Evolutionary conservation across 2,113 vertebrate species (phyloP).

Genomic region (Hiodon tergisus): DNA sequence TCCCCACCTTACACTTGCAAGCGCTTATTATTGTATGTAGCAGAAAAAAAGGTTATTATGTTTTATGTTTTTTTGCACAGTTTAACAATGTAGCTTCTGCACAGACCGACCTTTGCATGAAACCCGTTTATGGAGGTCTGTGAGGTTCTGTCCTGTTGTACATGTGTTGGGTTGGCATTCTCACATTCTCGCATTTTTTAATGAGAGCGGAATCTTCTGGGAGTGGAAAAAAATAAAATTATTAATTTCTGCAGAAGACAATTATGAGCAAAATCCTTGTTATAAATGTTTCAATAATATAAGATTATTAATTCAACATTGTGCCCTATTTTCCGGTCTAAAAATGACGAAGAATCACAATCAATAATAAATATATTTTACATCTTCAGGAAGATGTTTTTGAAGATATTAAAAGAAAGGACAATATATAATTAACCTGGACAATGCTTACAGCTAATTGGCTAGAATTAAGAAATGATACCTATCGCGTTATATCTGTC

Average conservation of each 20-base stretch:
- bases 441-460: not conserved
- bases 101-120: no score
- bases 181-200: conserved; percentile 58
- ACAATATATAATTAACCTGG: conserved; percentile 8
- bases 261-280: conserved; percentile 82
- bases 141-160: conserved; percentile 9
- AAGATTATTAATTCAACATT: conserved; percentile 73
- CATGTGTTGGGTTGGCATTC: conserved; percentile 56
- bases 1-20: no score
- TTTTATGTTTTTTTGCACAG: no score
- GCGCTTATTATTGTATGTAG: no score
- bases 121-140: no score
- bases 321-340: conserved; percentile 69
- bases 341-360: conserved; percentile 54
- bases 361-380: conserved; percentile 23
- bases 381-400: conserved; percentile 22
- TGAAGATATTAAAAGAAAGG: not conserved
- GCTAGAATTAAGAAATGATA: not conserved
- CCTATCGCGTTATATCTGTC: no score
- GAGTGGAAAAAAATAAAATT: conserved; percentile 71
- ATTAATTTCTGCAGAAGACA: conserved; percentile 78
- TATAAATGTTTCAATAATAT: conserved; percentile 74
- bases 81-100: no score
- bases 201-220: conserved; percentile 64
- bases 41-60: no score